Percentiles rank a stretch among this genome's conserved stretches.
These are phyloP conservation scores for Drosophila austrosaltans DNA, from an alignment of 2,888 invertebrate species.

Conservation along the genomic window DNA sequence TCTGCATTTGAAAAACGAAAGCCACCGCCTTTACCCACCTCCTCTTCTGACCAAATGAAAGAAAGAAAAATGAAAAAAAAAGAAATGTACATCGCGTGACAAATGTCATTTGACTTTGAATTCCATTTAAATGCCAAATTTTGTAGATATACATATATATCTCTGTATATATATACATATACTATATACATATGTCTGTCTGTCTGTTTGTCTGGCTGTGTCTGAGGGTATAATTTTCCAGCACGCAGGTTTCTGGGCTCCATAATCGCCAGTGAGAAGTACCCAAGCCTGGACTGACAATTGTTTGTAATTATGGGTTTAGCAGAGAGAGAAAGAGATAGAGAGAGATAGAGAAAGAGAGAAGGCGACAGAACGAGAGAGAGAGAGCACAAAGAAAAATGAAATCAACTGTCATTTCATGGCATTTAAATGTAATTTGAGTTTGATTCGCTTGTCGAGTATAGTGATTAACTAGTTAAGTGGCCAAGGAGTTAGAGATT, in stretches of 20 bases:
- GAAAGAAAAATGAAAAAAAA: conserved; percentile 16
- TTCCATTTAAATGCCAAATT: conserved; percentile 47
- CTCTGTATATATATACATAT: conserved; percentile 1
- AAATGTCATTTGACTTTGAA: conserved; percentile 71
- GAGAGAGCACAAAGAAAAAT: conserved; percentile 45
- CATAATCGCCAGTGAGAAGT: conserved; percentile 60
- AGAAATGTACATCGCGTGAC: conserved; percentile 61
- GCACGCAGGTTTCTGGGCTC: conserved; percentile 48
- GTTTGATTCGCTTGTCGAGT: conserved; percentile 44
- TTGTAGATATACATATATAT: neutral
- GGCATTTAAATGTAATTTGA: conserved; percentile 73
- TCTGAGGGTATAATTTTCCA: conserved; percentile 53
- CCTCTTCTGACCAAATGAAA: neutral
- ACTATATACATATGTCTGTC: conserved; percentile 16
- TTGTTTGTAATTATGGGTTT: conserved; percentile 60
- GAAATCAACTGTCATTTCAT: conserved; percentile 71
- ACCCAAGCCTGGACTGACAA: conserved; percentile 58
- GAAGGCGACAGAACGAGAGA: neutral
- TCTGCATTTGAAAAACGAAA: conserved; percentile 69
- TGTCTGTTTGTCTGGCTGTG: conserved; percentile 1
- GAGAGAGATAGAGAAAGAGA: neutral
- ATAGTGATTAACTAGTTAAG: conserved; percentile 21
- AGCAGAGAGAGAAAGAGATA: conserved; percentile 12
- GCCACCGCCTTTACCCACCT: neutral
- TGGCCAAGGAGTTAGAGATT: conserved; percentile 15